phyloP scores from a whole-genome alignment of 2,113 vertebrate genomes.

The Gallinago media region DNA sequence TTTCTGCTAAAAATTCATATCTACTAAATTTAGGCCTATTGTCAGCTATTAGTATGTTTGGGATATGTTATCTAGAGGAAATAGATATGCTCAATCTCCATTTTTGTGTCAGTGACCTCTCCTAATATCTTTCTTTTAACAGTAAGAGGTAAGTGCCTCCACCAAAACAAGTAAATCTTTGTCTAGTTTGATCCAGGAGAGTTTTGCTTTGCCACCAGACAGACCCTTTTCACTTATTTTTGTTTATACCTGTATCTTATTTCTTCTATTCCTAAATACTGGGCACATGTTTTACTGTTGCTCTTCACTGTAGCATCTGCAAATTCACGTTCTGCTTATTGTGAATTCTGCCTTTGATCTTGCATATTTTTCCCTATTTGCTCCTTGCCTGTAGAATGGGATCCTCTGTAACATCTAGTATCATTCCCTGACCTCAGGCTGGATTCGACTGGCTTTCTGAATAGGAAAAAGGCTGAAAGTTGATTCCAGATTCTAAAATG shows the following conservation, averaged over 20 bases:
- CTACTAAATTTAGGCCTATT: background rate
- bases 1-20: background rate
- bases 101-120: background rate
- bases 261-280: background rate
- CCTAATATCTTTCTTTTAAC: background rate
- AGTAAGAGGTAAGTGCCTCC: background rate
- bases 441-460: background rate
- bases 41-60: accelerated
- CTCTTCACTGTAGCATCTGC: background rate
- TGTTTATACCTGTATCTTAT: background rate
- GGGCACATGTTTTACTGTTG: background rate
- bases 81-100: background rate
- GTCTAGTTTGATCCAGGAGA: background rate
- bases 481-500: background rate
- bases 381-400: background rate
- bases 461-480: background rate
- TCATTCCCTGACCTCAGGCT: background rate
- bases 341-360: background rate
- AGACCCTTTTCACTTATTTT: background rate
- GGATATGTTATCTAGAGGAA: background rate
- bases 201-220: background rate
- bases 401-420: accelerated
- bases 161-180: background rate
- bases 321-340: background rate
- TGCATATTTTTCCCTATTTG: background rate